phyloP scores from a whole-genome alignment of 2,888 invertebrate species.

The Theretra japonica region DNA sequence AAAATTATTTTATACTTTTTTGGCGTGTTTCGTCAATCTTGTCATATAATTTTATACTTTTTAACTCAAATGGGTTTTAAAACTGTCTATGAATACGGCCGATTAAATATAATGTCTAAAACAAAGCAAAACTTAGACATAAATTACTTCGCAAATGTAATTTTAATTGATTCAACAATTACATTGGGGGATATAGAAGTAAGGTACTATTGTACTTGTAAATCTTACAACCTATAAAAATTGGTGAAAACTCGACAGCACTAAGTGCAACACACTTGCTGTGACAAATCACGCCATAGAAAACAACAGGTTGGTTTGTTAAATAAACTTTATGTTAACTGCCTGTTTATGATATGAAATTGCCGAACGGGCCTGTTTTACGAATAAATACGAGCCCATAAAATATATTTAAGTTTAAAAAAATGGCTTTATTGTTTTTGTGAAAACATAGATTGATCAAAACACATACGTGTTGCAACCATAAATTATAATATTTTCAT shows the following conservation, averaged over 20 bases:
- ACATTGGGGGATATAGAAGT: too few species aligned
- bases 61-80: too few species aligned
- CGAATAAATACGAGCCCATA: slow-evolving; percentile 29
- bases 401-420: neutral
- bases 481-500: too few species aligned
- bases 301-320: slow-evolving; percentile 50
- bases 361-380: slow-evolving; percentile 32
- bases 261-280: slow-evolving; percentile 34
- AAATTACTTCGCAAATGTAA: too few species aligned
- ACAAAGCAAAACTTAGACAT: too few species aligned
- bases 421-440: neutral
- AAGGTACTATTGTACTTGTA: too few species aligned
- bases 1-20: neutral
- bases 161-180: too few species aligned
- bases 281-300: slow-evolving; percentile 43
- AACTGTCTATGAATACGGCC: too few species aligned
- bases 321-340: slow-evolving; percentile 37
- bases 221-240: too few species aligned
- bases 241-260: slow-evolving; percentile 4
- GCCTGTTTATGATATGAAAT: slow-evolving; percentile 37
- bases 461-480: neutral
- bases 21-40: neutral
- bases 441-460: neutral
- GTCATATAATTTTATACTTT: too few species aligned
- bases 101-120: too few species aligned